Conservation (phyloP, 2,113 vertebrate species). For the Melanerpes formicivorus region DNA sequence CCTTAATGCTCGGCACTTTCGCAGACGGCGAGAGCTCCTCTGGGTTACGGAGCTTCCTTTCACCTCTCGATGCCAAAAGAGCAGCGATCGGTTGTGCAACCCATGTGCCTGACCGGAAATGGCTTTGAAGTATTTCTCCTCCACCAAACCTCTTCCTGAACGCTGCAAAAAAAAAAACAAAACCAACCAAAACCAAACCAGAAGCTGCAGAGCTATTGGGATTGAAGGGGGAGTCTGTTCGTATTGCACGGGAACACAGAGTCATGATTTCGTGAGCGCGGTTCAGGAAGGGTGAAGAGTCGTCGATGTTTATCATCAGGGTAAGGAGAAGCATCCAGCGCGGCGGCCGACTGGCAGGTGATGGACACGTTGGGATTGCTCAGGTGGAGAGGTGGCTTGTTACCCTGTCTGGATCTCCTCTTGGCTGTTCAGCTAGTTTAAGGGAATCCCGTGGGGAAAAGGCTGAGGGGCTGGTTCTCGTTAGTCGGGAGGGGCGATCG, state of each 20-base stretch:
- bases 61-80: not conserved
- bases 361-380: not conserved
- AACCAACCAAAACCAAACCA: conserved; percentile 19
- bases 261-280: not conserved
- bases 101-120: not conserved
- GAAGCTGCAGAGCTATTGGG: conserved; percentile 4
- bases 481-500: conserved; percentile 94
- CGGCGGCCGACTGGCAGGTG: not conserved
- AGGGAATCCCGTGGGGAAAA: conserved; percentile 92
- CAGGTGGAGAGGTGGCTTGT: not conserved
- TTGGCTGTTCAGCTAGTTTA: conserved; percentile 22
- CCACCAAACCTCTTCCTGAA: conserved; percentile 50
- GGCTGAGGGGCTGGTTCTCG: conserved; percentile 95
- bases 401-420: not conserved
- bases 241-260: conserved; percentile 50
- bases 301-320: not conserved
- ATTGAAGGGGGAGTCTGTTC: conserved; percentile 47
- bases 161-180: not conserved
- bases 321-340: not conserved
- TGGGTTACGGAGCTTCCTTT: not conserved
- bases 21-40: not conserved
- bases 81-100: not conserved
- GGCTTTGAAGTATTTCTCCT: conserved; percentile 7
- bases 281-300: conserved; percentile 49
- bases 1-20: not conserved